These are phyloP conservation scores for Nineta flava DNA, from an alignment of 2,888 invertebrate species.

Conservation along the genomic window DNA sequence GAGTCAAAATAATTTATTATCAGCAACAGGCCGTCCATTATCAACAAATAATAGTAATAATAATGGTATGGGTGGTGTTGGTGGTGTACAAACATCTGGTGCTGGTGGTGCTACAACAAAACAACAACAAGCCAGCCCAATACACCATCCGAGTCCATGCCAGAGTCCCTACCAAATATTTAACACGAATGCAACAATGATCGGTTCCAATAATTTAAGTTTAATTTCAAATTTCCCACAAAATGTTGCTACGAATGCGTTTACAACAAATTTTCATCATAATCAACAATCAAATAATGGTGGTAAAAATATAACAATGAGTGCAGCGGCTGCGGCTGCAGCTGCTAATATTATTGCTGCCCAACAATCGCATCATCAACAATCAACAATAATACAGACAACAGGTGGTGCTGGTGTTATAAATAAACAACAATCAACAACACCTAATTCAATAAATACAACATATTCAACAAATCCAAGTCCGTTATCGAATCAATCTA, in stretches of 20 bases:
- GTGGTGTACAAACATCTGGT: not conserved
- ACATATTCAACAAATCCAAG: conserved; percentile 23
- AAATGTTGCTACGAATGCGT: not conserved
- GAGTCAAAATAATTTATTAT: conserved; percentile 6
- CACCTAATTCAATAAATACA: conserved; percentile 13
- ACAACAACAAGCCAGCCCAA: conserved; percentile 5
- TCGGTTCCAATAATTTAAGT: conserved; percentile 29
- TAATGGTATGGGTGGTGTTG: no score
- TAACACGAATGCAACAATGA: conserved; percentile 29
- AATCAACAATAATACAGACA: conserved; percentile 1
- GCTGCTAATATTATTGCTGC: conserved; percentile 2
- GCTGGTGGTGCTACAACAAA: no score
- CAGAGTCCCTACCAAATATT: conserved; percentile 22
- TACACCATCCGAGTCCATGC: conserved; percentile 6
- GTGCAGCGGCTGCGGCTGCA: not conserved
- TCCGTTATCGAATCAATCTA: conserved; percentile 15
- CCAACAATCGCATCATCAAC: not conserved
- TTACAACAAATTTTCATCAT: conserved; percentile 1
- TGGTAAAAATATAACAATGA: not conserved
- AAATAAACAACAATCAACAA: not conserved
- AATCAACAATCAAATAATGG: conserved; percentile 2
- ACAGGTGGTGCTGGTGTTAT: not conserved
- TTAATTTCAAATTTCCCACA: conserved; percentile 15
- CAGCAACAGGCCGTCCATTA: not conserved
- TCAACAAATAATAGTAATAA: not conserved